A percentile compares a stretch with the other conserved stretches of the same genome.
Evolutionary conservation across 2,888 invertebrate genomes (phyloP).

Genomic region (Panzeria rudis): DNA sequence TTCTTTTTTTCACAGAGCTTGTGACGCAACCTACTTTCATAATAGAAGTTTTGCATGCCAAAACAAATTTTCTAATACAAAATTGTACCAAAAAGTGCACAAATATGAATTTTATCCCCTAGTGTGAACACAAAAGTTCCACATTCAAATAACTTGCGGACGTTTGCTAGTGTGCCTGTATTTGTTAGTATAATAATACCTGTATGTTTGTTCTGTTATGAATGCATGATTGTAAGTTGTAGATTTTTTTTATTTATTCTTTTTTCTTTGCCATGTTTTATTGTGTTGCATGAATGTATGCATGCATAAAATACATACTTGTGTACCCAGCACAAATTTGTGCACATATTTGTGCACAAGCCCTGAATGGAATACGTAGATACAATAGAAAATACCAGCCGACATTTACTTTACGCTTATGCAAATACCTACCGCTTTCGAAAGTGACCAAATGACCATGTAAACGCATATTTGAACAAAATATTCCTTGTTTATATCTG

Average conservation of each 20-base stretch:
- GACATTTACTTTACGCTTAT: slow-evolving; percentile 71
- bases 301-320: slow-evolving; percentile 34
- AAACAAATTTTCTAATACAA: neutral
- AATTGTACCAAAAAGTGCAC: neutral
- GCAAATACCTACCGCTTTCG: slow-evolving; percentile 72
- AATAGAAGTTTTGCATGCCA: neutral
- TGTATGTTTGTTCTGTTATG: slow-evolving; percentile 60
- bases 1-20: neutral
- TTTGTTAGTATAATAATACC: slow-evolving; percentile 59
- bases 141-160: slow-evolving; percentile 20
- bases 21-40: neutral
- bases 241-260: slow-evolving; percentile 45
- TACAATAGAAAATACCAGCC: slow-evolving; percentile 65
- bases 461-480: slow-evolving; percentile 73
- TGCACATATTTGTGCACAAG: slow-evolving; percentile 41
- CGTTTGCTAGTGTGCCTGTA: slow-evolving; percentile 14
- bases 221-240: slow-evolving; percentile 61
- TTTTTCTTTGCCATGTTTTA: slow-evolving; percentile 18
- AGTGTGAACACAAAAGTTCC: neutral
- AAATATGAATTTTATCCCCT: neutral
- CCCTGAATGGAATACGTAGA: slow-evolving; percentile 37
- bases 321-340: slow-evolving; percentile 29
- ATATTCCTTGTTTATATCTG: slow-evolving; percentile 36
- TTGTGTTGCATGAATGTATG: slow-evolving; percentile 42
- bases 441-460: slow-evolving; percentile 75